Evolutionary conservation across 2,888 invertebrate genomes (phyloP), one percentile per base, ranked within the genome.

Genomic region (Hypsopygia costalis): DNA sequence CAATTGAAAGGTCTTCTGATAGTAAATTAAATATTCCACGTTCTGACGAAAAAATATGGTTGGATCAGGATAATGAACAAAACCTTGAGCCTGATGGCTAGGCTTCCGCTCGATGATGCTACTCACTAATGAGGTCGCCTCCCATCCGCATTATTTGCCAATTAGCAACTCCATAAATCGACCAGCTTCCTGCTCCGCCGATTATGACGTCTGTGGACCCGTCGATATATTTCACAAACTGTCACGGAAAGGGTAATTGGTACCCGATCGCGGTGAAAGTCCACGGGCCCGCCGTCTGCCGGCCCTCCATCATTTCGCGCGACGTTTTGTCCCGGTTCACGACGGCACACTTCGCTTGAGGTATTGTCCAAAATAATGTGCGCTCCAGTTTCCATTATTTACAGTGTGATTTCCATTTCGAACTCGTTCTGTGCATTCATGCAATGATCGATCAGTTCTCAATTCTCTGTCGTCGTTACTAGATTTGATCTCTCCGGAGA

Each of bases 201-300:
- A 55, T 55, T 55, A 54, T 52, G 46, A 52, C 42, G 52, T 48
- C 54, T 47, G 52, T 62, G 61, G 55, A 69, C 65, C 58, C 57
- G 47, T 51, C 36, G 43, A 37, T 37, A 37, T 39, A 33, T 39
- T 33, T 33, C 39, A 38, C 39, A 29, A 42, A 37, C 46, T 50
- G 56, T 44, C 66, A 59, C 59, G 56, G 58, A 58, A 58, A 58
- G 59, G 59, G 64, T 77, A 77, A 80, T 77, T 73, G 69, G 68
- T 57, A 58, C 45, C 64, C 76, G 71, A 75, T 76, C 71, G 68
- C 52, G 67, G 81, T 62, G 81, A 81, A 81, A 81, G 81, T 65
- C 55, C 51, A 56, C 53, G 63, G 44, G 49, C 45, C 34, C 33
- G 37, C 36, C 21, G 56, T 56, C 59, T 57, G 52, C 51, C 56